These are phyloP conservation scores for Kradibia gibbosae DNA, from an alignment of 1,140 invertebrate species.

Conservation along the genomic window DNA sequence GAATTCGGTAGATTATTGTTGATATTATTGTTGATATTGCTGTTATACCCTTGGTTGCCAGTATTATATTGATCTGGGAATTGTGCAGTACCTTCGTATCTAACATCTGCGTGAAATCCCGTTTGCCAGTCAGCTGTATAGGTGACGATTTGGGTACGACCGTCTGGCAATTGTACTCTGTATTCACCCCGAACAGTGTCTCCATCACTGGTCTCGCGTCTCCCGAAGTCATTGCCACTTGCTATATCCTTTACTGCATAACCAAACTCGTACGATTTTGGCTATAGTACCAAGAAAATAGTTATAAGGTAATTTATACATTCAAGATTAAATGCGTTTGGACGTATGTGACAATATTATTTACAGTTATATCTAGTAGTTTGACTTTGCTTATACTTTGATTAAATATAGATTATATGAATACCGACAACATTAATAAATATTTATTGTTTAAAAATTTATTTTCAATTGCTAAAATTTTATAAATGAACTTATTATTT, in stretches of 20 bases:
- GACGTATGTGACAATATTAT: too few relatives aligned
- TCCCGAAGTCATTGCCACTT: conserved; percentile 81
- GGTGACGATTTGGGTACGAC: conserved; percentile 80
- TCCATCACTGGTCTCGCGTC: conserved; percentile 81
- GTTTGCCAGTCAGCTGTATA: conserved; percentile 86
- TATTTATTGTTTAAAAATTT: too few relatives aligned
- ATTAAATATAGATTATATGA: too few relatives aligned
- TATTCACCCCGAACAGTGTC: conserved; percentile 82
- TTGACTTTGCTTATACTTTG: too few relatives aligned
- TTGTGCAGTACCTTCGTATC: conserved; percentile 81
- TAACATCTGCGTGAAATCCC: conserved; percentile 85
- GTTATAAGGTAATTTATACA: background rate
- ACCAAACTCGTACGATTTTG: conserved; percentile 85
- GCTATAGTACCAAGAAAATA: conserved; percentile 67
- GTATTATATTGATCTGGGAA: conserved; percentile 75
- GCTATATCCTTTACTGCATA: conserved; percentile 84
- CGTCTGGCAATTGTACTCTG: conserved; percentile 82
- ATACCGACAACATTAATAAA: too few relatives aligned
- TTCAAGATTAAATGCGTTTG: background rate
- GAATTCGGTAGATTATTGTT: conserved; percentile 7
- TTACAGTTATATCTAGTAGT: too few relatives aligned
- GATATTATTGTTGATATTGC: conserved; percentile 53
- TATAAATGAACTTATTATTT: too few relatives aligned
- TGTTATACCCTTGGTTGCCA: conserved; percentile 56
- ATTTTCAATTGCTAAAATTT: too few relatives aligned